phyloP scores from a whole-genome alignment of 2,113 vertebrate species.

The Caretta caretta region DNA sequence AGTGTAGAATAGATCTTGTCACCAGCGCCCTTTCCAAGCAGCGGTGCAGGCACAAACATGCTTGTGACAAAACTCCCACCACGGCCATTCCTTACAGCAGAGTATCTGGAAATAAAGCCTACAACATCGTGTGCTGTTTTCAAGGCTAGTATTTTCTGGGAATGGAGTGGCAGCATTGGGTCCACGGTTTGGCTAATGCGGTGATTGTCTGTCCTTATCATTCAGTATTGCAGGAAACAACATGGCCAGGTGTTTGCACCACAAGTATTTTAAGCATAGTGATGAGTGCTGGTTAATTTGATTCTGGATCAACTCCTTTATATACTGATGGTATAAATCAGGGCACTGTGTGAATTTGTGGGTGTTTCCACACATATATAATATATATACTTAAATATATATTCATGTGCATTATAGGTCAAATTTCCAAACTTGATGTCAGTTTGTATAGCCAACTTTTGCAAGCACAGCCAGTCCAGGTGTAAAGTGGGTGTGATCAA shows the following conservation, averaged over 20 bases:
- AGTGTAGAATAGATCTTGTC: neutral
- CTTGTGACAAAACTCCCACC: neutral
- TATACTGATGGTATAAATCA: conserved; percentile 3
- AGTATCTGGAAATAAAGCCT: conserved; percentile 19
- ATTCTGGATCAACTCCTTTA: conserved; percentile 62
- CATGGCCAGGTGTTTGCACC: conserved; percentile 50
- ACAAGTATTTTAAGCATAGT: conserved; percentile 63
- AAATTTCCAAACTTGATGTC: neutral
- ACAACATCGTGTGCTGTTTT: neutral
- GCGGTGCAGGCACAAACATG: neutral
- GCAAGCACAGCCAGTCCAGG: neutral
- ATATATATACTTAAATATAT: neutral
- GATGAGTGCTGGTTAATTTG: conserved; percentile 40
- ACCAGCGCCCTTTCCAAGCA: neutral
- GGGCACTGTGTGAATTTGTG: neutral
- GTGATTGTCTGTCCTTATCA: conserved; percentile 64
- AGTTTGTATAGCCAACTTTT: neutral
- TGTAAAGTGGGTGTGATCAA: neutral
- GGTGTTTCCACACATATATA: neutral
- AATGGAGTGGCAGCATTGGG: conserved; percentile 54
- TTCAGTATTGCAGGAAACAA: conserved; percentile 68
- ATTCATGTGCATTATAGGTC: neutral
- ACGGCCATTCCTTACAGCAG: neutral
- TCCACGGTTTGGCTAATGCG: conserved; percentile 62
- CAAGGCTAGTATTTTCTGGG: conserved; percentile 49